Evolutionary conservation across 1,140 invertebrate species (phyloP).

Genomic region (Aplysia californica): DNA sequence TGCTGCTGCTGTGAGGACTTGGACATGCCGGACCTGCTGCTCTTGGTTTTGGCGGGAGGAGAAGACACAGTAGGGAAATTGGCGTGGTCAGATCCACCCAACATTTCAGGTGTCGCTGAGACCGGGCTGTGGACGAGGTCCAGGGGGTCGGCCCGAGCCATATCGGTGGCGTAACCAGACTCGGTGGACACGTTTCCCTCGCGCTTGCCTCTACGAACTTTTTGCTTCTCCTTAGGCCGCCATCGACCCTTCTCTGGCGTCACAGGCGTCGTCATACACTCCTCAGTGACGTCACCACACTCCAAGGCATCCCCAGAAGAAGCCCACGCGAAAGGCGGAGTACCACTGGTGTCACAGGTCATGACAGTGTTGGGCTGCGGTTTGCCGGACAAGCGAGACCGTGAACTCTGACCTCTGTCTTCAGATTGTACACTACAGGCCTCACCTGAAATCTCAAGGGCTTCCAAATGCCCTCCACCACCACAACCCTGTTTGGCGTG

Average conservation of each 20-base stretch:
- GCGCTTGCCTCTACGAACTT: not conserved
- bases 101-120: too few species aligned
- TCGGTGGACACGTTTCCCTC: not conserved
- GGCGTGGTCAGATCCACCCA: too few species aligned
- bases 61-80: too few species aligned
- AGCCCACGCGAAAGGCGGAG: not conserved
- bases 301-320: not conserved
- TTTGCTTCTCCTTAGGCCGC: not conserved
- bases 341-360: not conserved
- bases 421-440: not conserved
- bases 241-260: too few species aligned
- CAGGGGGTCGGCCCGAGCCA: not conserved
- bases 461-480: too few species aligned
- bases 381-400: not conserved
- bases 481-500: too few species aligned
- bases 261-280: too few species aligned
- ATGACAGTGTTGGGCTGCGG: not conserved
- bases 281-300: too few species aligned
- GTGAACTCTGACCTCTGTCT: not conserved
- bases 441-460: too few species aligned
- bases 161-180: not conserved
- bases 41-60: not conserved
- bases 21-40: not conserved
- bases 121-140: not conserved
- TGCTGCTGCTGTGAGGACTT: not conserved